Percentiles rank a stretch among this genome's conserved stretches.
phyloP scores from a whole-genome alignment of 2,888 invertebrate genomes.

The Cordylochernes scorpioides region DNA sequence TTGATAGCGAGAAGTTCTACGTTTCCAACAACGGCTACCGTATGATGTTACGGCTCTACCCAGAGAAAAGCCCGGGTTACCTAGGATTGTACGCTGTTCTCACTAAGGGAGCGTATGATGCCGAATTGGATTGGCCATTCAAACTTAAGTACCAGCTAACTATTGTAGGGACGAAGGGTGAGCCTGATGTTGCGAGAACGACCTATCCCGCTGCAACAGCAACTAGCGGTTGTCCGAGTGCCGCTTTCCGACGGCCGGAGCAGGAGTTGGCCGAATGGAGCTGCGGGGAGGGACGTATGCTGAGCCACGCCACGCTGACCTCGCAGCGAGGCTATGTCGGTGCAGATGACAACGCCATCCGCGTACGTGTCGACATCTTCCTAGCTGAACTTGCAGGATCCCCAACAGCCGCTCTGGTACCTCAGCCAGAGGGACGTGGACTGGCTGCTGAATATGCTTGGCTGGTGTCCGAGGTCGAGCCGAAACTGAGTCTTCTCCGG shows the following conservation, averaged over 20 bases:
- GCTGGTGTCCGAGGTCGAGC: conserved; percentile 2
- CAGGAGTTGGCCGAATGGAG: conserved; percentile 11
- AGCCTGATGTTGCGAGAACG: conserved; percentile 2
- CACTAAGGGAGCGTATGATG: conserved; percentile 6
- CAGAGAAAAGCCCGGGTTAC: conserved; percentile 5
- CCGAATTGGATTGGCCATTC: conserved; percentile 8
- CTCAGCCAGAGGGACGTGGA: conserved; percentile 2
- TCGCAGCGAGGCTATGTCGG: background rate
- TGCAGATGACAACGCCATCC: conserved; percentile 1
- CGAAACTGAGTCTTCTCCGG: conserved; percentile 1
- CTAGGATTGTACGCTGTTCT: conserved; percentile 8
- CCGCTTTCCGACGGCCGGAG: conserved; percentile 8
- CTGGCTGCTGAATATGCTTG: conserved; percentile 7
- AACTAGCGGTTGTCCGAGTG: conserved; percentile 7
- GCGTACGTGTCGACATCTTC: conserved; percentile 5
- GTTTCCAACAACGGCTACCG: conserved; percentile 9
- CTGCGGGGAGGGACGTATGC: conserved; percentile 11
- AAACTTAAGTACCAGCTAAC: conserved; percentile 5
- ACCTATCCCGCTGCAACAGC: conserved; percentile 5
- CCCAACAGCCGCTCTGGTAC: conserved; percentile 1
- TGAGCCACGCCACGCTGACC: conserved; percentile 5
- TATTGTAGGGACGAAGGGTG: background rate
- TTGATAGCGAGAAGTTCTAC: conserved; percentile 11
- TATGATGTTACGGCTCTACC: conserved; percentile 11
- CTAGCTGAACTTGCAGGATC: conserved; percentile 4